Evolutionary conservation across 2,888 invertebrate species (phyloP).

Genomic region (Drosophila falleni): DNA sequence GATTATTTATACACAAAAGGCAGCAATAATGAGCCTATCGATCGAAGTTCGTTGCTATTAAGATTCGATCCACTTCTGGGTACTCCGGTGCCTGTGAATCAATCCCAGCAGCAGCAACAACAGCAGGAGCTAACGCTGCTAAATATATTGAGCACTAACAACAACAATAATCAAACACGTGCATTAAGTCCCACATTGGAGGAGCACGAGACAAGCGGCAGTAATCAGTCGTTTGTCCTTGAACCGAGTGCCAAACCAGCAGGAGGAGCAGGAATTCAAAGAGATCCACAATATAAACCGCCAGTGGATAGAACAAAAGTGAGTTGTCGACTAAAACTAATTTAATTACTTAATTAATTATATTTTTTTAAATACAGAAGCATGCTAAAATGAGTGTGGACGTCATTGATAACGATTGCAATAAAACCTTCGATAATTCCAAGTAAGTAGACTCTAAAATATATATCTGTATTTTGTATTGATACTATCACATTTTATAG

Average conservation of each 20-base stretch:
- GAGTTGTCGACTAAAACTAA: not conserved
- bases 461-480: not conserved
- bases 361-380: conserved; percentile 63
- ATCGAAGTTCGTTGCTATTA: conserved; percentile 84
- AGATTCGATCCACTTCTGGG: conserved; percentile 85
- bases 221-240: conserved; percentile 74
- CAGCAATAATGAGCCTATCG: conserved; percentile 80
- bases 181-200: conserved; percentile 83
- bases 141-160: conserved; percentile 46
- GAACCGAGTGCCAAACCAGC: conserved; percentile 69
- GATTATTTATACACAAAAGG: conserved; percentile 85
- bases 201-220: conserved; percentile 81
- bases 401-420: conserved; percentile 85
- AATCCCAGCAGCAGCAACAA: conserved; percentile 62
- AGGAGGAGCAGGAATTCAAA: conserved; percentile 7
- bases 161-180: conserved; percentile 47
- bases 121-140: conserved; percentile 63
- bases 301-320: conserved; percentile 71
- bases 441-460: conserved; percentile 69
- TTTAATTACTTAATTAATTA: not conserved
- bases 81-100: conserved; percentile 81
- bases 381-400: conserved; percentile 86
- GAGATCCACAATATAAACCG: conserved; percentile 57
- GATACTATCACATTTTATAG: conserved; percentile 26
- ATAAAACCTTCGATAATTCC: conserved; percentile 84